Conservation (phyloP, 2,888 invertebrate genomes). For the Sympetrum striolatum region DNA sequence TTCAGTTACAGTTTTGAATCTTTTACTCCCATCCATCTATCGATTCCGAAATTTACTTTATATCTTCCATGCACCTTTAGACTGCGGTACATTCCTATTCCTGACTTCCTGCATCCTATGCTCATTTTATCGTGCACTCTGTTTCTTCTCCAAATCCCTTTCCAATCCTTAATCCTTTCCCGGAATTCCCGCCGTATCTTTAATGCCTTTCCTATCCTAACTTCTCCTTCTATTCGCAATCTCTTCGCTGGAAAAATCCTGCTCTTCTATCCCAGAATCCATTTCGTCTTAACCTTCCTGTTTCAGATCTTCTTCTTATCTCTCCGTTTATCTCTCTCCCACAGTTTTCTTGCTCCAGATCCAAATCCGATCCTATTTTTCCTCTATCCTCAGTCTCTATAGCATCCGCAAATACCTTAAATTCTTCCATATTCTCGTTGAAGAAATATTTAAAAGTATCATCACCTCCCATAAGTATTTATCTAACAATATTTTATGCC, state of each 20-base stretch:
- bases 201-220: background rate
- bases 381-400: background rate
- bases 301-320: background rate
- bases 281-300: background rate
- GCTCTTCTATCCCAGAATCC: background rate
- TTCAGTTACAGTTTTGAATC: too few relatives aligned
- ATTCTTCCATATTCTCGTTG: background rate
- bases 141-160: background rate
- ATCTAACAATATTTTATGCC: too few relatives aligned
- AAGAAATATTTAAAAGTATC: too few relatives aligned
- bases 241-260: background rate
- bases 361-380: too few relatives aligned
- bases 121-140: background rate
- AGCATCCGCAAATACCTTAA: background rate
- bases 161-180: background rate
- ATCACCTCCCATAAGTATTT: too few relatives aligned
- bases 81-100: background rate
- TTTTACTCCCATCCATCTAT: background rate
- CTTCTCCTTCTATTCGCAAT: background rate
- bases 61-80: too few relatives aligned
- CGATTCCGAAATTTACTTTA: background rate
- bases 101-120: background rate
- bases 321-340: background rate
- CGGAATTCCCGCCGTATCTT: background rate
- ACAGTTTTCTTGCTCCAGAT: background rate